A percentile compares a stretch with the other conserved stretches of the same genome.
phyloP scores from a whole-genome alignment of 64 coral and sea anemone genomes.

The Montipora foliosa region DNA sequence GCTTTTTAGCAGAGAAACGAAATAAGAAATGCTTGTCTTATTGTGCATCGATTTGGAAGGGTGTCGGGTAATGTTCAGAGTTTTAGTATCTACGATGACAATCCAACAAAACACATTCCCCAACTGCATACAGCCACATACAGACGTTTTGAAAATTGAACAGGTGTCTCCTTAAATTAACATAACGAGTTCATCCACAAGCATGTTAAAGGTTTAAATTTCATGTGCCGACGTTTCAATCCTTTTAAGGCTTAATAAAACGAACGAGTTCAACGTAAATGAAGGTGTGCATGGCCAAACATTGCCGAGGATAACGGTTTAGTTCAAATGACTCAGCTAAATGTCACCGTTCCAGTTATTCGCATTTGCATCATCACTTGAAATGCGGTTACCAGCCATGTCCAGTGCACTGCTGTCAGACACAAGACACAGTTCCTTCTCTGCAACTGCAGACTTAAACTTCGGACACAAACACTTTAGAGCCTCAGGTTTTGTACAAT shows the following conservation, averaged over 20 bases:
- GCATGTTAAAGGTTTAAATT: not conserved
- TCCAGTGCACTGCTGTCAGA: constrained; percentile 29
- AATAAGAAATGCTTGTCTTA: too few relatives aligned
- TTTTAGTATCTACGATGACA: not conserved
- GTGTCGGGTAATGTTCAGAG: too few relatives aligned
- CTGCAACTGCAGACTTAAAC: constrained; percentile 42
- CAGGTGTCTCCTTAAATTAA: not conserved
- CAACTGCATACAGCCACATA: constrained; percentile 8
- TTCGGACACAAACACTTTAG: constrained; percentile 27
- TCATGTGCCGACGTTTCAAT: not conserved
- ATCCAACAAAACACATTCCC: not conserved
- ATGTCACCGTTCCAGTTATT: constrained; percentile 1
- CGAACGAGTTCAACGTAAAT: not conserved
- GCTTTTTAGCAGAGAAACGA: too few relatives aligned
- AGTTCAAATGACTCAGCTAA: constrained; percentile 6
- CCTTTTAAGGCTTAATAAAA: not conserved
- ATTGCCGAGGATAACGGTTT: not conserved
- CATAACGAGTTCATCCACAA: not conserved
- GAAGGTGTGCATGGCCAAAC: not conserved
- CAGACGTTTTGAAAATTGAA: constrained; percentile 29
- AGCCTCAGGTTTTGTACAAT: not conserved
- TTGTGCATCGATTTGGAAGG: too few relatives aligned
- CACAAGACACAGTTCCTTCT: constrained; percentile 14
- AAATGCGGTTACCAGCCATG: constrained; percentile 47
- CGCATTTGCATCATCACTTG: constrained; percentile 36